Evolutionary conservation across 2,113 vertebrate genomes (phyloP), one percentile per base, ranked within the genome.

Genomic region (Motacilla alba): DNA sequence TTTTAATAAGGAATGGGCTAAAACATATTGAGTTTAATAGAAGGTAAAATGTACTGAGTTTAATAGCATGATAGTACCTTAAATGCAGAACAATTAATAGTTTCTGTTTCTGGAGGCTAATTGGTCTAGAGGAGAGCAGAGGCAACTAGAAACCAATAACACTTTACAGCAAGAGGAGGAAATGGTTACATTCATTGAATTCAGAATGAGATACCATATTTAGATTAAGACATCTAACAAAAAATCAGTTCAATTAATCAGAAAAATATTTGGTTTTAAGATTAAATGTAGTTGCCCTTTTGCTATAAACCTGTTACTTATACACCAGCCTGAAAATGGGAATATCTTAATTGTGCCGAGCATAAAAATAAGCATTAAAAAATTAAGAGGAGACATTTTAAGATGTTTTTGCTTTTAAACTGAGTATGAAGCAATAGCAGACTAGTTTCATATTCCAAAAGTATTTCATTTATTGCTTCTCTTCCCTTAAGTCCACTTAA

Each of bases 401-500:
- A 67, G 23, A 62, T 30, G 9, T 19, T 95, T 93, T 93, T 58
- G n/a, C 7, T 90, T 94, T 76, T 53, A 83, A 95, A 70, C 13
- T 43, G 31, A 83, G 15, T 21, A 41, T 82, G 79, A 93, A 37
- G 33, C 53, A 77, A 81, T 19, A 76, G 22, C 30, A 60, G 35
- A 63, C 33, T 46, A 52, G 41, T 60, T 91, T 88, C 35, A 15
- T 86, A 39, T 81, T 95, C 70, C 90, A 95, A 52, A 82, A 94
- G 35, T 66, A 60, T 52, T 84, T 78, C 17, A 72, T 78, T 78
- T 90, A 75, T 87, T 89, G 35, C 52, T 87, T 97, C 67, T 79
- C 74, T 96, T 95, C 85, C 81, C 76, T 89, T 92, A 86, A 93
- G 70, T 94, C 87, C 69, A 49, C 74, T 95, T 79, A 79, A 90